phyloP scores from a whole-genome alignment of 2,888 invertebrate genomes.

The Cylloceria caligata region DNA sequence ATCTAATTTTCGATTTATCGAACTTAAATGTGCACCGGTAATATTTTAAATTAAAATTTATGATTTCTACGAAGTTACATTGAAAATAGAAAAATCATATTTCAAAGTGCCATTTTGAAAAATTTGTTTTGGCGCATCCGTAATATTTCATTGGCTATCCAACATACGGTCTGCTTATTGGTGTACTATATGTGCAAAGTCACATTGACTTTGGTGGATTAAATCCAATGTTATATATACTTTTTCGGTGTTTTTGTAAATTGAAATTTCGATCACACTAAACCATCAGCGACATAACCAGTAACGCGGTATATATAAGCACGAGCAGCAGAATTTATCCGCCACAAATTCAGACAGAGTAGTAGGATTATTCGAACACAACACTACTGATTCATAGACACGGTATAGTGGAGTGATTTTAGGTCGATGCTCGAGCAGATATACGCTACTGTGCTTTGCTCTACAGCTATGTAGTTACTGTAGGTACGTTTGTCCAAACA shows the following conservation, averaged over 20 bases:
- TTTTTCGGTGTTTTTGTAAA: slow-evolving; percentile 55
- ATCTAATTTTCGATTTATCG: no score
- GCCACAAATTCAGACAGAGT: slow-evolving; percentile 53
- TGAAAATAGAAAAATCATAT: not conserved
- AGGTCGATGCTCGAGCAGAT: slow-evolving; percentile 35
- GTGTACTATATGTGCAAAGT: not conserved
- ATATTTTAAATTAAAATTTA: no score
- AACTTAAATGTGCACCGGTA: no score
- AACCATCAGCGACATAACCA: slow-evolving; percentile 44
- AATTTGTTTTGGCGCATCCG: slow-evolving; percentile 15
- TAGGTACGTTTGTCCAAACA: slow-evolving; percentile 27
- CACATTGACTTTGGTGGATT: slow-evolving; percentile 46
- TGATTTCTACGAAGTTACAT: no score
- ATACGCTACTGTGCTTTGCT: not conserved
- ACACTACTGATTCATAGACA: slow-evolving; percentile 61
- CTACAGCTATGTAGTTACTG: slow-evolving; percentile 21
- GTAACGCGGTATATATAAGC: slow-evolving; percentile 30
- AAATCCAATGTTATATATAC: slow-evolving; percentile 46
- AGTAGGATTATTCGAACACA: slow-evolving; percentile 60
- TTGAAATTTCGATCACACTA: slow-evolving; percentile 59
- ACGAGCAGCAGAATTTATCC: slow-evolving; percentile 37
- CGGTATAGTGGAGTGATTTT: slow-evolving; percentile 40
- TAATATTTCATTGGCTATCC: slow-evolving; percentile 27
- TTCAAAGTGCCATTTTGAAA: slow-evolving; percentile 22
- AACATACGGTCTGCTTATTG: slow-evolving; percentile 7